phyloP scores from a whole-genome alignment of 2,888 invertebrate species.

The Idaea dimidiata region DNA sequence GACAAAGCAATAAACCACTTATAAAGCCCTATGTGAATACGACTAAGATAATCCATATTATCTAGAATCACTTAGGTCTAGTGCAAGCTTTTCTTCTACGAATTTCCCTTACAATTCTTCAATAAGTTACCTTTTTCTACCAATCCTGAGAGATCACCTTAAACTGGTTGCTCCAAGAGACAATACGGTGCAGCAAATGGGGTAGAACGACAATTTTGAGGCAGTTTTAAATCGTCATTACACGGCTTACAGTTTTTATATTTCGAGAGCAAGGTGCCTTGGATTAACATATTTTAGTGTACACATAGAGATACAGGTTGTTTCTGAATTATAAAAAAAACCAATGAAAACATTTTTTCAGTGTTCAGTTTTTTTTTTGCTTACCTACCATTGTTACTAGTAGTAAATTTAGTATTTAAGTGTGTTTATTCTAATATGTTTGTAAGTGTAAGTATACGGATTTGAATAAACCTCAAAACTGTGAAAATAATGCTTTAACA shows the following conservation, averaged over 20 bases:
- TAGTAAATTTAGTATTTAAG: no score
- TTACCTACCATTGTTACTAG: no score
- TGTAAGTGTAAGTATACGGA: no score
- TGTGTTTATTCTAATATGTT: no score
- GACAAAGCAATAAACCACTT: no score
- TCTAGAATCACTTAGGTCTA: no score
- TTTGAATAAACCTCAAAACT: no score
- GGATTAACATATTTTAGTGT: slow-evolving; percentile 59
- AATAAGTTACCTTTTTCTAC: neutral
- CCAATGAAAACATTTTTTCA: no score
- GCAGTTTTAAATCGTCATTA: slow-evolving; percentile 74
- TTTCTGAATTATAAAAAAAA: slow-evolving; percentile 10
- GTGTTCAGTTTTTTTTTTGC: no score
- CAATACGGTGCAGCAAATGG: slow-evolving; percentile 67
- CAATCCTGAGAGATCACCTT: slow-evolving; percentile 27
- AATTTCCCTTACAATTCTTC: neutral
- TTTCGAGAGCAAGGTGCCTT: slow-evolving; percentile 58
- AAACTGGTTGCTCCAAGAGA: slow-evolving; percentile 45
- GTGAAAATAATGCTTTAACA: no score
- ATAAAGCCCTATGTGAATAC: no score
- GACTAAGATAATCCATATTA: no score
- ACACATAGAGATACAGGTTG: slow-evolving; percentile 39
- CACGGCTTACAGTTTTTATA: slow-evolving; percentile 72
- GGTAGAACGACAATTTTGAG: slow-evolving; percentile 63
- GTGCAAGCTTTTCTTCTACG: neutral